Evolutionary conservation across 1,140 invertebrate genomes (phyloP).

Genomic region (Oppia nitens): DNA sequence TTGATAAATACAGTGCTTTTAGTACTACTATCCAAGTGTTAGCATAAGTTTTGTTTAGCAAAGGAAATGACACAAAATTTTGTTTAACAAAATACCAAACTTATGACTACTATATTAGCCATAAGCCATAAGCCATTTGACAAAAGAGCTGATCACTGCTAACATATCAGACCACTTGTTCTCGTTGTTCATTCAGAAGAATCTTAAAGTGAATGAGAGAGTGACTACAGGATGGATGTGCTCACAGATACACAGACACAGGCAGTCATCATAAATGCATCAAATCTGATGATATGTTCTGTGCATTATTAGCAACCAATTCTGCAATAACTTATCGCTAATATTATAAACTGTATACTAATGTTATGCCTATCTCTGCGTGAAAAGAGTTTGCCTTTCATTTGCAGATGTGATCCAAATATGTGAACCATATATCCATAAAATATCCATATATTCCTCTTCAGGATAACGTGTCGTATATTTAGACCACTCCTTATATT

Average conservation of each 20-base stretch:
- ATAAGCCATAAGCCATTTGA: no score
- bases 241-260: no score
- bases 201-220: not conserved
- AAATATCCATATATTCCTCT: not conserved
- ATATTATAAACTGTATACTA: no score
- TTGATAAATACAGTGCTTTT: not conserved
- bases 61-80: not conserved
- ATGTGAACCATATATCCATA: no score
- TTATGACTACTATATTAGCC: not conserved
- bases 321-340: no score
- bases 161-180: not conserved
- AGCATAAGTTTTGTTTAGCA: not conserved
- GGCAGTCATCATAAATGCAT: not conserved
- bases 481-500: not conserved
- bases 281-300: not conserved
- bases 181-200: not conserved
- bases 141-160: not conserved
- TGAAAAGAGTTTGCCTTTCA: not conserved
- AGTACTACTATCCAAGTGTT: no score
- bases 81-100: not conserved
- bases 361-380: not conserved
- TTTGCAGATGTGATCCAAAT: not conserved
- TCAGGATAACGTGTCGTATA: not conserved
- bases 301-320: no score
- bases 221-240: no score